Percentiles rank a stretch among this genome's conserved stretches.
phyloP scores from a whole-genome alignment of 2,888 invertebrate genomes.

The Thecophora atra region DNA sequence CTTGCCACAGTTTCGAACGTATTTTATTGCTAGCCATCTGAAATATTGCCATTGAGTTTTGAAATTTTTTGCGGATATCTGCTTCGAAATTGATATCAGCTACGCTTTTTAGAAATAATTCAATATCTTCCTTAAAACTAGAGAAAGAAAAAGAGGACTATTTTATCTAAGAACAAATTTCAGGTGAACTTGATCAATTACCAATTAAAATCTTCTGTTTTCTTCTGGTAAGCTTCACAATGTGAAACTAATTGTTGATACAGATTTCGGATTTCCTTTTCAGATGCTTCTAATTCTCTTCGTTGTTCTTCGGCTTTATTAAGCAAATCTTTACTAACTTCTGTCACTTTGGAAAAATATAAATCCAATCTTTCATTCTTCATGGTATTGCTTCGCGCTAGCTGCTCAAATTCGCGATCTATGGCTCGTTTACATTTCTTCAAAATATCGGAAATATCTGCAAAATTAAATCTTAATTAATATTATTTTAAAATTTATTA shows the following conservation, averaged over 20 bases:
- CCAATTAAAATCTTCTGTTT: conserved; percentile 43
- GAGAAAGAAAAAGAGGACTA: background rate
- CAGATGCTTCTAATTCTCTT: conserved; percentile 33
- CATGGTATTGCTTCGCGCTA: background rate
- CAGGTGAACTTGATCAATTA: conserved; percentile 22
- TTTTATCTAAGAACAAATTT: background rate
- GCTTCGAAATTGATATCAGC: conserved; percentile 14
- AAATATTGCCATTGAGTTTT: conserved; percentile 25
- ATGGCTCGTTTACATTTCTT: conserved; percentile 32
- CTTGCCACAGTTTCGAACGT: conserved; percentile 17
- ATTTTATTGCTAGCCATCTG: conserved; percentile 21
- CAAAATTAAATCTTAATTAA: background rate
- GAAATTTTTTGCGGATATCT: conserved; percentile 31
- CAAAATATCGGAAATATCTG: conserved; percentile 38
- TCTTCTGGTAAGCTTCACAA: conserved; percentile 40
- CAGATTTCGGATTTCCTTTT: conserved; percentile 36
- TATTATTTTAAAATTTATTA: background rate
- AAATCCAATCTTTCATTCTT: background rate
- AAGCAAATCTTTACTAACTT: conserved; percentile 35
- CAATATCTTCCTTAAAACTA: conserved; percentile 34
- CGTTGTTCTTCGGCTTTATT: conserved; percentile 33
- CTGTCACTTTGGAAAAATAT: conserved; percentile 34
- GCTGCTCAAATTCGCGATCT: conserved; percentile 15
- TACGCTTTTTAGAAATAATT: conserved; percentile 35
- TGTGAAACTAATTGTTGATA: conserved; percentile 41